Percentiles rank a stretch among this genome's conserved stretches.
Conservation (phyloP, 1,140 invertebrate species). For the Drosophila micromelanica region DNA sequence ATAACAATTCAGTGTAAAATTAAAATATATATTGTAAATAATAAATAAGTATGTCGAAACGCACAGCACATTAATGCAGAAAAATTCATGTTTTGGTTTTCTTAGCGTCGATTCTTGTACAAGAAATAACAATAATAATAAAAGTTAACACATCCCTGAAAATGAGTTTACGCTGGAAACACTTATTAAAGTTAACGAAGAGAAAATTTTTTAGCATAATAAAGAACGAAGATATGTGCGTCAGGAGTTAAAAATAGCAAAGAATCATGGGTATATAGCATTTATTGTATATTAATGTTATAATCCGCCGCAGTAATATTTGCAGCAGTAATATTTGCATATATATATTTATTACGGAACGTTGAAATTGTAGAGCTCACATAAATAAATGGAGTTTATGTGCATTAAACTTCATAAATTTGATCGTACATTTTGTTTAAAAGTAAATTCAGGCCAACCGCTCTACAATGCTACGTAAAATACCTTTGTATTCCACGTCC, state of each 20-base stretch:
- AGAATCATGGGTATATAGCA: too few relatives aligned
- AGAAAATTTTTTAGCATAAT: neutral
- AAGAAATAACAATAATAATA: neutral
- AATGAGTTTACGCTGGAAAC: neutral
- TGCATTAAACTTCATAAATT: conserved; percentile 8
- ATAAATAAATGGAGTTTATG: conserved; percentile 22
- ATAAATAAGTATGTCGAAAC: too few relatives aligned
- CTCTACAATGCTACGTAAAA: conserved; percentile 1
- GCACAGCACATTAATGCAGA: too few relatives aligned
- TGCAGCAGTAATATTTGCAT: neutral
- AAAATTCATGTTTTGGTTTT: neutral
- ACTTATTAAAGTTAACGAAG: neutral
- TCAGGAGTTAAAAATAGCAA: too few relatives aligned
- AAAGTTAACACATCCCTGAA: conserved; percentile 2
- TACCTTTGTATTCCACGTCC: neutral
- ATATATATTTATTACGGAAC: neutral
- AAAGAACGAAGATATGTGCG: neutral
- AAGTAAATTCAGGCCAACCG: conserved; percentile 8
- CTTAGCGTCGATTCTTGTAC: neutral
- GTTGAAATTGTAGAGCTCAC: conserved; percentile 20
- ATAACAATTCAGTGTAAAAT: too few relatives aligned
- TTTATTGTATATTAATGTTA: neutral
- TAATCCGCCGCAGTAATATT: too few relatives aligned
- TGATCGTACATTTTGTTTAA: conserved; percentile 15
- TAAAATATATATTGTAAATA: too few relatives aligned